Base-by-base conservation (phyloP, 35 echinoderm and acorn worm species). In the Apostichopus californicus region DNA sequence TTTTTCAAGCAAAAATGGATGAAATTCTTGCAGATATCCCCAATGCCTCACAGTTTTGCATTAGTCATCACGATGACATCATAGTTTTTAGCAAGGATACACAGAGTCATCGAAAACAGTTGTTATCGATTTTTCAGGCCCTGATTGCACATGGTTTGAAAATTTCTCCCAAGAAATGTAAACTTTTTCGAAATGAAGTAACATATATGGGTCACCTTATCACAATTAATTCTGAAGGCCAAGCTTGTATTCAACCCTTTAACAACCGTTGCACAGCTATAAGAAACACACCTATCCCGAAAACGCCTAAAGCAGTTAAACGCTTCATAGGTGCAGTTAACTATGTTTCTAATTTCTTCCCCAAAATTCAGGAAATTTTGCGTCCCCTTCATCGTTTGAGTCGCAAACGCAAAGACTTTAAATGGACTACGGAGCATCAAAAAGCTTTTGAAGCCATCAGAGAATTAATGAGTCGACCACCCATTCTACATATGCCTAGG, bases 241-340 rank as follows among this genome's bases (percentile, higher is more conserved):
- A 77, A 77, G 71, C 64, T 15, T 72, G 92, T 57, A 84, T 71
- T 0, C 80, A 86, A 56, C 92, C 68, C 3, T 23, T 93, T 55
- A 9, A 12, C 46, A 46, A 17, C 8, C 15, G 90, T 52, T 92
- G 90, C 18, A 8, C 90, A 58, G 77, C 92, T 17, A 93, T 93
- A 72, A 10, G 56, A 7, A 93, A 93, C 5, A 54, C 79, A 12
- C 54, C 91, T 5, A 3, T 34, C 54, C 92, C 83, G 11, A 87
- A 75, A 23, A 87, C 92, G 0, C 68, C 92, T 24, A 80, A 82
- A 89, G 83, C 79, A 88, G 18, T 89, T 12, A 89, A 86, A 78
- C 83, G 92, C 55, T 82, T 93, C 53, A 54, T 93, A 73, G 92
- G 92, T 11, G 83, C 92, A 87, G 92, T 93, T 5, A 93, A 93